Evolutionary conservation across 64 coral and sea anemone genomes (phyloP), one percentile per base, ranked within the genome.

Genomic region (Platygyra sinensis): DNA sequence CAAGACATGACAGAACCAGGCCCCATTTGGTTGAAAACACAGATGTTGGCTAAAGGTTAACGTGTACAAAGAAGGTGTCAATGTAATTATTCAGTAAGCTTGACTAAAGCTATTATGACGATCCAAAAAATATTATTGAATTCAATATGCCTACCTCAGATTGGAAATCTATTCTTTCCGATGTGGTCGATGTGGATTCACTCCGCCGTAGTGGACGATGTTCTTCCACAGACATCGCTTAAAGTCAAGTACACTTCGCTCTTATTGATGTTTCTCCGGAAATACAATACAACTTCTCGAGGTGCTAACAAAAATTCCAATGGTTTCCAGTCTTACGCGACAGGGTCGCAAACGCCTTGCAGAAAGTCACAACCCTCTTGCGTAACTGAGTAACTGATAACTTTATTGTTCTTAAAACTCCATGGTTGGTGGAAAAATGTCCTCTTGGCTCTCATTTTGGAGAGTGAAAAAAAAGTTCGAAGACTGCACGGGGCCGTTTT

Each of bases 391-490:
- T 15, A 9, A 46, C 62, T 65, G 62, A 20, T 18, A 65, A 24
- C 24, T 20, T n/a, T 57, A 57, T 57, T 3, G 32, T 20, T 52
- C 32, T 50, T 42, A 16, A 7, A 57, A 79, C 28, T 9, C 59
- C 51, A 79, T 57, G 49, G 20, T 85, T 27, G 72, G 36, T 52
- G 72, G 22, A 33, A 86, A 74, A 30, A 96, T 96, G 95, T 62
- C 92, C n/a, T 22, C 88, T 20, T 96, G 88, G 95, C 91, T 91
- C 60, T 93, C 91, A 46, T 94, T 81, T 39, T 94, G 87, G 46
- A 94, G 92, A 83, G 72, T 54, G 14, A 72, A 92, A 22, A 80
- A 78, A 63, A 69, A 60, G 49, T 52, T 96, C 10, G 87, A 89
- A 27, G 82, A 79, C 24, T 87, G 83, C 24, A 88, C 95, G 0